Percentiles rank a stretch among this genome's conserved stretches.
Evolutionary conservation across 2,888 invertebrate genomes (phyloP).

Genomic region (Hetaerina titia): DNA sequence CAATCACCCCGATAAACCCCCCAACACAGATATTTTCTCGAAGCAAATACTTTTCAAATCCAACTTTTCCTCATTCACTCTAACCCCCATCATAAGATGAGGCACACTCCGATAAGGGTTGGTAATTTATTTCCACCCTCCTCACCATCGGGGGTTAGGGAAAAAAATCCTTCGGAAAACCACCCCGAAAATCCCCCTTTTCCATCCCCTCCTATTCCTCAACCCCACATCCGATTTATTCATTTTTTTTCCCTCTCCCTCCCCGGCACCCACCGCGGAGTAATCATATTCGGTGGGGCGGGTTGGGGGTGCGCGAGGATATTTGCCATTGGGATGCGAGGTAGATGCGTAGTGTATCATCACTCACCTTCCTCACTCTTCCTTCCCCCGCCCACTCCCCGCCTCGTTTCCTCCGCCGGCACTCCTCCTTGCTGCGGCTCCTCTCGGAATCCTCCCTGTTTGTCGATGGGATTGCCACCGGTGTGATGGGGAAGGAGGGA

Average conservation of each 20-base stretch:
- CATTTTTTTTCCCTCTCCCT: neutral
- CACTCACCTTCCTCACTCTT: conserved; percentile 20
- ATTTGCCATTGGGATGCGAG: neutral
- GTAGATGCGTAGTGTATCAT: neutral
- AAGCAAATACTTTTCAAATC: conserved; percentile 27
- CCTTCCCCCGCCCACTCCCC: neutral
- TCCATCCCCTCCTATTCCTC: neutral
- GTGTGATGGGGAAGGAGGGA: neutral
- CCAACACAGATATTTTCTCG: neutral
- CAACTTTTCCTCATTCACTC: conserved; percentile 9
- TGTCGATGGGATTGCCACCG: conserved; percentile 23
- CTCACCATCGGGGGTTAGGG: neutral
- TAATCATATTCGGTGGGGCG: conserved; percentile 14
- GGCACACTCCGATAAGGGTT: neutral
- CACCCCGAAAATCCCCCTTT: neutral
- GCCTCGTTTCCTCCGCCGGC: neutral
- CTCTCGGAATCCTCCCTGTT: neutral
- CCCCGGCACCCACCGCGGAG: neutral
- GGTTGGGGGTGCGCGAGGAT: no score
- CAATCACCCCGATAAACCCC: neutral
- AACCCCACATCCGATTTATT: neutral
- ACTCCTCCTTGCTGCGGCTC: neutral
- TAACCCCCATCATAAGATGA: neutral
- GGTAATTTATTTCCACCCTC: neutral
- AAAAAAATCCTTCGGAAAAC: neutral